Base-by-base conservation (phyloP, 2,113 vertebrate genomes). In the Oceanodroma tethys region DNA sequence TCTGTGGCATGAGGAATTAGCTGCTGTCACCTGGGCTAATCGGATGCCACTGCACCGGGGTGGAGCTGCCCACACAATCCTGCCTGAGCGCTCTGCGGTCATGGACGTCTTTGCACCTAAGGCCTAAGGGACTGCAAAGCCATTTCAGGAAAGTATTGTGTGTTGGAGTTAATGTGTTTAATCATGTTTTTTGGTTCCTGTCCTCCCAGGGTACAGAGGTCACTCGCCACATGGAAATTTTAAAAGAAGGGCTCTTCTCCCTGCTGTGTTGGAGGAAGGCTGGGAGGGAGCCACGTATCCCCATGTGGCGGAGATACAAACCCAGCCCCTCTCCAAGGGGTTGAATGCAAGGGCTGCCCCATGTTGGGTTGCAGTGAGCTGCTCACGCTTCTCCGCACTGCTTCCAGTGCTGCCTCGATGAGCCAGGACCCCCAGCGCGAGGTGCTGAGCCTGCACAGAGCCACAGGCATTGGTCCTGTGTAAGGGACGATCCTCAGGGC, bases 381-480 rank as follows among this genome's bases (percentile, higher is more conserved):
- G 60, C 32, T 73, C 15, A 8, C 2, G 0, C 22, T 50, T 68
- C 53, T 62, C 67, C 83, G 59, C 8, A 4, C 27, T 23, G 59
- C 27, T 78, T 29, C 53, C 25, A 62, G 59, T 7, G 27, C 84
- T 80, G 76, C 56, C 34, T 47, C 0, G 2, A 38, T 53, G 68
- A 92, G 68, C 52, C 53, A 7, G 23, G 52, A 43, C 10, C 36
- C 10, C 7, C 0, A 1, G 58, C 0, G 0, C 0, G 2, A 47
- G 67, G 30, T 70, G 67, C 47, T 67, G 74, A 91, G 88, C 79
- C 45, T 55, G 17, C 23, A 14, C 13, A 36, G 76, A 71, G 50
- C 63, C 58, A 18, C 13, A 8, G 2, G 1, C 3, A 0, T 59
- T 11, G 3, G 27, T 65, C 21, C 47, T 42, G 0, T 3, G 23